These are phyloP conservation scores for Apodemia duryi DNA, from an alignment of 2,888 invertebrate genomes.

Conservation along the genomic window DNA sequence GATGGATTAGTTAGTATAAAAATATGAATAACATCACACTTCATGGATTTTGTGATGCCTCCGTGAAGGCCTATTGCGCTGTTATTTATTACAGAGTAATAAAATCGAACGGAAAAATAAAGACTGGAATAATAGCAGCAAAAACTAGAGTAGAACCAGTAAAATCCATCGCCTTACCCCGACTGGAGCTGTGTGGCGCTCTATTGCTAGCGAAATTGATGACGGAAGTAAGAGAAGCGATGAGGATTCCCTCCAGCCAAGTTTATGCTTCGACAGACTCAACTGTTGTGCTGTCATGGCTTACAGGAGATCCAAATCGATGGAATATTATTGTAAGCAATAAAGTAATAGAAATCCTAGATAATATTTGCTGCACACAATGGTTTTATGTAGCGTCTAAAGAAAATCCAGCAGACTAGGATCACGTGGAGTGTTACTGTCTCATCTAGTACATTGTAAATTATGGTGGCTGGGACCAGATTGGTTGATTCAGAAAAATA, in stretches of 20 bases:
- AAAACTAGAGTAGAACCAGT: slow-evolving; percentile 17
- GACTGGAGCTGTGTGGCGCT: slow-evolving; percentile 20
- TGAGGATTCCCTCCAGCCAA: background rate
- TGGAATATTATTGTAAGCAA: slow-evolving; percentile 1
- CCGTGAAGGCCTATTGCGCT: slow-evolving; percentile 19
- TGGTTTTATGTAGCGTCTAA: background rate
- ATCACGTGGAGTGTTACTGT: background rate
- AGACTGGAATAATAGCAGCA: slow-evolving; percentile 17
- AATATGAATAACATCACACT: slow-evolving; percentile 12
- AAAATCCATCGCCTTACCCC: slow-evolving; percentile 22
- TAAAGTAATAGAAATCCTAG: slow-evolving; percentile 2
- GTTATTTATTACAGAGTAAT: slow-evolving; percentile 16
- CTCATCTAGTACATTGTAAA: background rate
- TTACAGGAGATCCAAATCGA: slow-evolving; percentile 2
- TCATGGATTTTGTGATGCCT: slow-evolving; percentile 26
- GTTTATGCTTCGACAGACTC: background rate
- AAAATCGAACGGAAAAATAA: background rate
- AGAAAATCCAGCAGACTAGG: slow-evolving; percentile 1
- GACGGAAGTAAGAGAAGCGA: slow-evolving; percentile 4
- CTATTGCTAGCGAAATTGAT: background rate
- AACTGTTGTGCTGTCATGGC: background rate
- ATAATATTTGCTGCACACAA: slow-evolving; percentile 1
- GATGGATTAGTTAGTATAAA: slow-evolving; percentile 15
- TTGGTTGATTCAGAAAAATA: background rate
- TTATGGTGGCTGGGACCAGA: background rate